Evolutionary conservation across 1,140 invertebrate genomes (phyloP), one percentile per base, ranked within the genome.

Genomic region (Thalassaphorura encarpata): DNA sequence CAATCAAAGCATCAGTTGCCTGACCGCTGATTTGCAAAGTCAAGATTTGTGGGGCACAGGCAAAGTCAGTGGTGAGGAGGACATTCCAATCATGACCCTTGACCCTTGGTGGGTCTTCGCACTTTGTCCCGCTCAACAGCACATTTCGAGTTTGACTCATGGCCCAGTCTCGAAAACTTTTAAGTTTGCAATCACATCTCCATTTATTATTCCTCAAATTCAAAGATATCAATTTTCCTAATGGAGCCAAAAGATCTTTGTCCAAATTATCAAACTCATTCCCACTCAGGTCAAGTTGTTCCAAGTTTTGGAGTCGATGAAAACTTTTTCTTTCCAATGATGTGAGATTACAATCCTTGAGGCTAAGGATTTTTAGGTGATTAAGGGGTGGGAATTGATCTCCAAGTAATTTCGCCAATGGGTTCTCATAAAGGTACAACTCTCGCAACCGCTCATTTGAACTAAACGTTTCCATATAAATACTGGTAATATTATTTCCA

Each of bases 141-240:
- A 86, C 70, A n/a, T 84, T 83, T 31, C 76, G 76, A n/a, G n/a
- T n/a, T 52, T 80, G 81, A 19, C 75, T 74, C 54, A 87, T 76
- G 65, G 89, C 80, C 86, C 87, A 91, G 52, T 80, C 78, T 24
- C 86, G 79, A 60, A 93, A 87, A 18, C 81, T 81, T 46, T 86
- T 79, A 45, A 93, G 69, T 46, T 83, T 77, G 70, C 89, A 93
- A 67, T 93, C 88, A 70, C 89, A 93, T 58, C 76, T 77, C 89
- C 89, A 93, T 16, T 83, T 85, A 68, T 93, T 93, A n/a, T 84
- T 83, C 56, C 88, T 83, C 26, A 92, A 69, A 4, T 79, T 79
- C 2, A 91, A 70, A 0, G 85, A 85, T 70, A 89, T 89, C 18
- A 92, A 69, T 51, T 79, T 78, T 24, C 75, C 70, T 54, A 86